These are phyloP conservation scores for Diadegma fenestrale DNA, from an alignment of 2,888 invertebrate species.

Conservation along the genomic window DNA sequence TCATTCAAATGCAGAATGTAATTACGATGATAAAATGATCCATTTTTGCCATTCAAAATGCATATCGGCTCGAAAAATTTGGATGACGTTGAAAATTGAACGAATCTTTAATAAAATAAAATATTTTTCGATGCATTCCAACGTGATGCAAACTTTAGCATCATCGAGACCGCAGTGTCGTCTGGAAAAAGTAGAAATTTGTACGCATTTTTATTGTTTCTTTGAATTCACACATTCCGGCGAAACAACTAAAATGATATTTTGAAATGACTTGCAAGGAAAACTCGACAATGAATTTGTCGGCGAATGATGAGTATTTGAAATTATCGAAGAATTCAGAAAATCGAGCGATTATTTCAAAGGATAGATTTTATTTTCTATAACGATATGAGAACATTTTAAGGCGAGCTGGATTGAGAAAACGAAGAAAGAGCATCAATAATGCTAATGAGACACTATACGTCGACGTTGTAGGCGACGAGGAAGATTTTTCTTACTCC, in stretches of 20 bases:
- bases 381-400: conserved; percentile 19
- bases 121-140: too few relatives aligned
- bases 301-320: background rate
- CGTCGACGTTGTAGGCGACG: conserved; percentile 46
- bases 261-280: too few relatives aligned
- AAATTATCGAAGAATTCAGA: background rate
- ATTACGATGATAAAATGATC: too few relatives aligned
- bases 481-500: conserved; percentile 18
- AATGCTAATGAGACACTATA: conserved; percentile 67
- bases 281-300: background rate
- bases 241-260: too few relatives aligned
- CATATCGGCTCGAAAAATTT: too few relatives aligned
- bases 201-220: too few relatives aligned
- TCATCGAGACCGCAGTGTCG: background rate
- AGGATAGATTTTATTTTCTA: background rate
- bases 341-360: background rate
- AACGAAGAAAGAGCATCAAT: conserved; percentile 58
- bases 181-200: background rate
- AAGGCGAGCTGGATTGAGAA: conserved; percentile 26
- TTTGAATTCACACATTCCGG: too few relatives aligned
- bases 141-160: too few relatives aligned
- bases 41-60: too few relatives aligned
- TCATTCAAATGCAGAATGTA: too few relatives aligned
- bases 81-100: too few relatives aligned
- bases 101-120: too few relatives aligned